Base-by-base conservation (phyloP, 1,140 invertebrate species). In the Eueides isabella region DNA sequence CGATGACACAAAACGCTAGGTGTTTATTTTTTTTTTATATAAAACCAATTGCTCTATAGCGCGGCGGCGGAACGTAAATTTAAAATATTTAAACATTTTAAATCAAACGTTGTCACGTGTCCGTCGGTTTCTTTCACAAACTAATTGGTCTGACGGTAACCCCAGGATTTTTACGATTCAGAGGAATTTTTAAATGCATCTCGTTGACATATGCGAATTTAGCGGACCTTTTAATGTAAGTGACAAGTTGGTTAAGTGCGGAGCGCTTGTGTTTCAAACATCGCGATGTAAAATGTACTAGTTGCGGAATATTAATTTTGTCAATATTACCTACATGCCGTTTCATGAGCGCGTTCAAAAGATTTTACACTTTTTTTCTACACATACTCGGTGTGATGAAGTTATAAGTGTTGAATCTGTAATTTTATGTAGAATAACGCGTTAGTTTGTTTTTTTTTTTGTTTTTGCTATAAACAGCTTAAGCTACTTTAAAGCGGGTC, bases 131-230 rank as follows among this genome's bases (percentile, higher is more conserved):
- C 85, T 88, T 90, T 90, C 85, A 86, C 78, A 71, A 84, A 90
- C 90, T 92, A 92, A 92, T 92, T 92, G 90, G 89, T 91, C 83
- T 91, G 90, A 88, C 89, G 78, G 63, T 83, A 80, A 87, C 84
- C 85, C 87, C 81, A 75, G 77, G 82, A 76, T 84, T 85, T 90
- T 84, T 80, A 78, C 78, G 76, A 85, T 85, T 82, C 76, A 85
- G 76, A 78, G 77, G 75, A 77, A 85, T 83, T 82, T 86, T 85
- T 85, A 80, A 85, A 85, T 82, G 80, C 77, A 78, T 74, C 81
- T 83, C 79, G 84, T 89, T 87, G 86, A 86, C 86, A 86, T 77
- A 67, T 81, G 79, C 55, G 79, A 79, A 81, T 86, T 84, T 82
- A 81, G 71, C 75, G 78, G 75, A 77, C 79, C 80, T 79, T 84